These are phyloP conservation scores for Ivindomyrus marchei DNA, from an alignment of 2,113 vertebrate species.

Conservation along the genomic window DNA sequence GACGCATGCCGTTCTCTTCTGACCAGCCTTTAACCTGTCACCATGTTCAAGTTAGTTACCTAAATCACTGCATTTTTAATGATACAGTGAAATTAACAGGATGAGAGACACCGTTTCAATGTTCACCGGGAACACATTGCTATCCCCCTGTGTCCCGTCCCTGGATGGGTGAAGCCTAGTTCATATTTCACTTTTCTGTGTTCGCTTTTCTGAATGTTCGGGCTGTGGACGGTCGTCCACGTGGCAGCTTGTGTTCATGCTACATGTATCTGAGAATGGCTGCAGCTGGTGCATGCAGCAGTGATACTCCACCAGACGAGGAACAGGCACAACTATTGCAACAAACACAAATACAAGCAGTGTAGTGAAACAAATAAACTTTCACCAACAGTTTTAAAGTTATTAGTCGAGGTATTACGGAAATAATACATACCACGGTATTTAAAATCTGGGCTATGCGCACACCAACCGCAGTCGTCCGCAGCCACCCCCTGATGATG, in stretches of 20 bases:
- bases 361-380: neutral
- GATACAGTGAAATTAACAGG: neutral
- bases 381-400: neutral
- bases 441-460: neutral
- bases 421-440: neutral
- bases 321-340: neutral
- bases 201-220: neutral
- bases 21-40: neutral
- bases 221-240: neutral
- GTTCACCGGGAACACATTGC: neutral
- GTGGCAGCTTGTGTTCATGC: neutral
- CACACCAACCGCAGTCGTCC: neutral
- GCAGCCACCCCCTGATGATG: neutral
- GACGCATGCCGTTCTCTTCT: too few species aligned
- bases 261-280: neutral
- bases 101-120: neutral
- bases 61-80: neutral
- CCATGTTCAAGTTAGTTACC: neutral
- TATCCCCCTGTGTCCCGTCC: neutral
- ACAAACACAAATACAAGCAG: neutral
- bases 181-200: neutral
- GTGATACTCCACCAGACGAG: neutral
- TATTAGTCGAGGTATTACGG: neutral
- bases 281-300: neutral
- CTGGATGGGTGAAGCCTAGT: neutral